phyloP scores from a whole-genome alignment of 1,140 invertebrate genomes.

The Nymphalis io region DNA sequence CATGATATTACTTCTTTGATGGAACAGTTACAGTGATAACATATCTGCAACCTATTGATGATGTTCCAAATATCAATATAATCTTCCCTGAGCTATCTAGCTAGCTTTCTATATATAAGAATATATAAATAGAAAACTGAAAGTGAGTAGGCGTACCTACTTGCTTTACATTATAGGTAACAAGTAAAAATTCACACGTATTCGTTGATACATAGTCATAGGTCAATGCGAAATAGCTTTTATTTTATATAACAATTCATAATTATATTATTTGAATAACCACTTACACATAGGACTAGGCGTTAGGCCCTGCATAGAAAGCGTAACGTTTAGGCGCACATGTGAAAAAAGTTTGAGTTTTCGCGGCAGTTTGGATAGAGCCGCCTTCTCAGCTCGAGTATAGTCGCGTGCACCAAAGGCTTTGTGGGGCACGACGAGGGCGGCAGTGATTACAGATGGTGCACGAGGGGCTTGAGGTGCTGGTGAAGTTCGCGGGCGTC shows the following conservation, averaged over 20 bases:
- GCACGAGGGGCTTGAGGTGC: constrained; percentile 65
- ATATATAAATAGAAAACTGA: too few relatives aligned
- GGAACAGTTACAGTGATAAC: too few relatives aligned
- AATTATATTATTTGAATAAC: neutral
- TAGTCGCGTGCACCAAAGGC: constrained; percentile 88
- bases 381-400: constrained; percentile 85
- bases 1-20: too few relatives aligned
- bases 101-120: too few relatives aligned
- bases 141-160: too few relatives aligned
- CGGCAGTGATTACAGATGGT: constrained; percentile 81
- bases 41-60: too few relatives aligned
- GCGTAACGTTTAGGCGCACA: constrained; percentile 86
- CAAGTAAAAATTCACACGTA: too few relatives aligned
- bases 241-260: neutral
- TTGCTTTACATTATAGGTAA: too few relatives aligned
- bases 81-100: too few relatives aligned
- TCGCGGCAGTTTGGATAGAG: constrained; percentile 83
- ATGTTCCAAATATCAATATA: too few relatives aligned
- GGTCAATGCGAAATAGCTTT: neutral
- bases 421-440: constrained; percentile 88
- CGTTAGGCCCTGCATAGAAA: constrained; percentile 87
- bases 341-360: constrained; percentile 85
- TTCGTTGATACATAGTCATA: too few relatives aligned
- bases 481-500: constrained; percentile 73
- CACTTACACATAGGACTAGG: constrained; percentile 89